These are phyloP conservation scores for Podargus strigoides DNA, from an alignment of 2,797 vertebrate genomes.

Conservation along the genomic window DNA sequence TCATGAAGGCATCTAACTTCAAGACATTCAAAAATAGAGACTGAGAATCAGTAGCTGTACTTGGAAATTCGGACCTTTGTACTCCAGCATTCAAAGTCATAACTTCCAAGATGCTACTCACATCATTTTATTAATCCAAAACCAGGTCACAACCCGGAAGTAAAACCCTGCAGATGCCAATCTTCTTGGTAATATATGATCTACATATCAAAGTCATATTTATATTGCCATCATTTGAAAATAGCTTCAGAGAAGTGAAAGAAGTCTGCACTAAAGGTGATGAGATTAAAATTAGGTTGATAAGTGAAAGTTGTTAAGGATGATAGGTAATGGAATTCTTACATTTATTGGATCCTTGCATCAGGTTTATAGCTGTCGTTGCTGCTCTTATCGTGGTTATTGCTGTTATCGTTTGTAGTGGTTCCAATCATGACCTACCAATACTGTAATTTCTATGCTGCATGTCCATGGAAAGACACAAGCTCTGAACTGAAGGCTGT, in stretches of 20 bases:
- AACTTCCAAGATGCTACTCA: not conserved
- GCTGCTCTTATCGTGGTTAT: not conserved
- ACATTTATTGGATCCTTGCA: not conserved
- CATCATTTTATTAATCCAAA: not conserved
- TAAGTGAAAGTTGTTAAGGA: not conserved
- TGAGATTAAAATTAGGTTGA: conserved; percentile 24
- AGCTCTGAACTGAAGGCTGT: not conserved
- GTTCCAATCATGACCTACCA: not conserved
- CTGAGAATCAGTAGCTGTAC: not conserved
- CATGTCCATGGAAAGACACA: not conserved
- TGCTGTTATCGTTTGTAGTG: not conserved
- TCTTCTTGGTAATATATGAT: not conserved
- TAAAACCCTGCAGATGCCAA: not conserved
- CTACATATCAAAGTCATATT: conserved; percentile 3
- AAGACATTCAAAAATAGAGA: not conserved
- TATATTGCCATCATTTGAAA: conserved; percentile 16
- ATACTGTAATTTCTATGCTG: not conserved
- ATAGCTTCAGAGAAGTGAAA: not conserved
- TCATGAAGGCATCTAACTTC: not conserved
- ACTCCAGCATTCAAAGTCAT: not conserved
- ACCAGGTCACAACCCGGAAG: conserved; percentile 39
- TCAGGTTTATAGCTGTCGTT: not conserved
- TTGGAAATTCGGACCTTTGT: not conserved
- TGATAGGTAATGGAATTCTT: not conserved
- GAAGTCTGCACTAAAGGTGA: not conserved